Evolutionary conservation across 92 coral and sea anemone species (phyloP).

Genomic region (Parazoanthus swiftii): DNA sequence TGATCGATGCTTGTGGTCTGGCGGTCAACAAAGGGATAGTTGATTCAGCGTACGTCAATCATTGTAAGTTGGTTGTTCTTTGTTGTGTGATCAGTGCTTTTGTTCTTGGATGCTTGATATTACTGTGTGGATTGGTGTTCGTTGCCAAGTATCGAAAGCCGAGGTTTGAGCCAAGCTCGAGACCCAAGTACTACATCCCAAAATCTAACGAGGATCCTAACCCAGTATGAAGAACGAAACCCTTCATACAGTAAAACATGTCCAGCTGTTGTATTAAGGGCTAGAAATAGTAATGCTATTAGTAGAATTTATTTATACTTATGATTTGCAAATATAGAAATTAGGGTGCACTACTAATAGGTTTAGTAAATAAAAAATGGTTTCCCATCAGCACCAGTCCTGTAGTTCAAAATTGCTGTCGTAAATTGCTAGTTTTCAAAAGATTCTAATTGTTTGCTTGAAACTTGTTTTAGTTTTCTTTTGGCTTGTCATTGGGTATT

Average conservation of each 20-base stretch:
- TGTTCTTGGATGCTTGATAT: constrained; percentile 1
- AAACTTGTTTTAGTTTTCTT: no score
- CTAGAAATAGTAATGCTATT: no score
- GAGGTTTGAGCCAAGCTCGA: constrained; percentile 26
- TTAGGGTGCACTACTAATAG: no score
- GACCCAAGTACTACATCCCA: constrained; percentile 33
- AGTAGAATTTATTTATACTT: no score
- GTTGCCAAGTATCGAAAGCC: constrained; percentile 20
- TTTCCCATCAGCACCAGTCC: no score
- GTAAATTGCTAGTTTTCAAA: no score
- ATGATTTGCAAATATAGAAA: no score
- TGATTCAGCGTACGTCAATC: not conserved
- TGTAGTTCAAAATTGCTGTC: no score
- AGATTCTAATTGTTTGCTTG: no score
- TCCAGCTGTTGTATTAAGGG: no score
- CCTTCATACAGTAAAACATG: not conserved
- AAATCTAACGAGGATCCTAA: not conserved
- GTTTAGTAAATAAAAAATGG: no score
- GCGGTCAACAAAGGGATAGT: constrained; percentile 24
- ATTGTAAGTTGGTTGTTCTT: constrained; percentile 27
- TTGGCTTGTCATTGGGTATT: no score
- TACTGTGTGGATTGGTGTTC: constrained; percentile 22
- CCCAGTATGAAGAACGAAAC: not conserved
- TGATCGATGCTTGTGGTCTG: constrained; percentile 31
- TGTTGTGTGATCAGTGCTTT: not conserved